phyloP scores from a whole-genome alignment of 2,113 vertebrate genomes.

The Castor canadensis region DNA sequence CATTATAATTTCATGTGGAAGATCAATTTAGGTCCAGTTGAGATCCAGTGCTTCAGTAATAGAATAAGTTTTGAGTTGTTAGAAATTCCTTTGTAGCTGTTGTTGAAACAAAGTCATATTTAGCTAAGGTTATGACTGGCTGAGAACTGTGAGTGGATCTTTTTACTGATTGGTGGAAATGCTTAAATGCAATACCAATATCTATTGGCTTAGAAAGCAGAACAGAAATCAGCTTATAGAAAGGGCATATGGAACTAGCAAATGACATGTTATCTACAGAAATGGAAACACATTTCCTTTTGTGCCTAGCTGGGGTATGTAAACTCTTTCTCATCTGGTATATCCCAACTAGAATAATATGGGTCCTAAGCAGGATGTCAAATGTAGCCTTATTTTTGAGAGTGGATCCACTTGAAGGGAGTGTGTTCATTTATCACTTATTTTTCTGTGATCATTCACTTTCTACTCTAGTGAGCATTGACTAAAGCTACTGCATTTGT shows the following conservation, averaged over 20 bases:
- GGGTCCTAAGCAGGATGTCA: neutral
- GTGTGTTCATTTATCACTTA: neutral
- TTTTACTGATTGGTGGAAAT: neutral
- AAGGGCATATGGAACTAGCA: neutral
- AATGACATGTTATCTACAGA: neutral
- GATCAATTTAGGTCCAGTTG: neutral
- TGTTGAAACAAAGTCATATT: neutral
- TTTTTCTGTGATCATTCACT: neutral
- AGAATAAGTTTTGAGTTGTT: neutral
- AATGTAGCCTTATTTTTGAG: neutral
- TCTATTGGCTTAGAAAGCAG: neutral
- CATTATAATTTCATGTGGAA: neutral
- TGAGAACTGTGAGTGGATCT: neutral
- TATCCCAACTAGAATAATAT: neutral
- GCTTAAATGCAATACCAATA: neutral
- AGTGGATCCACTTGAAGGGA: neutral
- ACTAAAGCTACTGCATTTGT: neutral
- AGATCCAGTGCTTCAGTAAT: no score
- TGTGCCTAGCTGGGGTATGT: neutral
- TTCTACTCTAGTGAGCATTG: neutral
- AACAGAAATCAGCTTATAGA: neutral
- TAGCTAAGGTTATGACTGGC: neutral
- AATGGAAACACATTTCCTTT: neutral
- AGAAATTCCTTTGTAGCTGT: neutral
- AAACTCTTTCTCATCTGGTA: neutral